Base-by-base conservation (phyloP, 2,797 vertebrate species). In the Parambassis ranga region DNA sequence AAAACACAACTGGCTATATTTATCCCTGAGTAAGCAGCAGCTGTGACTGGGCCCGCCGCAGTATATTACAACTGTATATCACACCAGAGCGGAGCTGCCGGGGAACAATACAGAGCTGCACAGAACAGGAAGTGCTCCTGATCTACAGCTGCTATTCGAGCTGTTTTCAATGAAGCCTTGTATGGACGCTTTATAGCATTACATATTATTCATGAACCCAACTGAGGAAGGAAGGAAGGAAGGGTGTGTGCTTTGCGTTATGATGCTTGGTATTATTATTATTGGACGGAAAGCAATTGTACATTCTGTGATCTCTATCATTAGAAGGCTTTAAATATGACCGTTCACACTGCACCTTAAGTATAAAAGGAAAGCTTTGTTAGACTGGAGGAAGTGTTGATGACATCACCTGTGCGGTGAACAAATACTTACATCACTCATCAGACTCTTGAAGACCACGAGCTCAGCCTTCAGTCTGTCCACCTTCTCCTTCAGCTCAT, bases 401-500 rank as follows among this genome's bases (percentile, higher is more conserved):
- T 50, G 69, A 57, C 39, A 24, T 71, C 56, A 55, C 13, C 26
- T 14, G 6, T 1, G 15, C 15, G 9, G 19, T 43, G 32, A 63
- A 18, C 15, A 24, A 4, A 71, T 66, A 96, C 97, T 98, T 91
- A 99, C 98, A 19, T 99, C 96, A 75, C 91, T 96, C 95, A 98
- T 96, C 71, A 99, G 94, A 77, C 96, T 96, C 89, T 97, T 98
- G 89, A 97, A 99, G 77, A 99, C 96, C 80, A 99, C 96, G 6
- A 99, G 92, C 59, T 99, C 98, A 0, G 96, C 94, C 84, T 97
- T 98, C 75, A 99, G 92, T 62, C 94, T 87, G 85, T 98, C 95
- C 7, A 99, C 95, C 86, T 97, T 98, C 83, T 96, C 94, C 0
- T 85, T 96, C 64, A 99, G 82, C 81, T 98, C 95, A 44, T 94